phyloP scores from a whole-genome alignment of 1,140 invertebrate species.

The Tetragonula clypearis region DNA sequence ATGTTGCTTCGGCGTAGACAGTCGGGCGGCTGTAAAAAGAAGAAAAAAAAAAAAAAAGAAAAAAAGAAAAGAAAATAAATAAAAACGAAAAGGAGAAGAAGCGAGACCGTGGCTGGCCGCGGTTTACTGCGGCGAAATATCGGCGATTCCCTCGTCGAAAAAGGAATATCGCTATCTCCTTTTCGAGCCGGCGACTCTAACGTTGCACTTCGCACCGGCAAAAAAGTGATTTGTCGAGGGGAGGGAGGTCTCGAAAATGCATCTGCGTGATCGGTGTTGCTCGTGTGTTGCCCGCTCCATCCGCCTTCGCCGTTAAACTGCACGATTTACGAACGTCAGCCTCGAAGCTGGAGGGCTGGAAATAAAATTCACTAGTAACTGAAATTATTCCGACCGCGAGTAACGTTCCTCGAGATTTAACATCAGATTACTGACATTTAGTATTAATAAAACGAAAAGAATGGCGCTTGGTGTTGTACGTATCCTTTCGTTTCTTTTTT shows the following conservation, averaged over 20 bases:
- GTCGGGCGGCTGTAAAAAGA: constrained; percentile 19
- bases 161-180: not conserved
- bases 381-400: not conserved
- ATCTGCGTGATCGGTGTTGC: not conserved
- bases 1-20: constrained; percentile 54
- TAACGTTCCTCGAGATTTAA: not conserved
- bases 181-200: not conserved
- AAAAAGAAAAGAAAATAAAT: not conserved
- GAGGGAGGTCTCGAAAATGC: not conserved
- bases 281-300: not conserved
- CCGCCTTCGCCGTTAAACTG: not conserved
- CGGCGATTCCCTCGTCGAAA: constrained; percentile 34
- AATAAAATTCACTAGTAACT: constrained; percentile 21
- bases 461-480: not conserved
- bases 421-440: not conserved
- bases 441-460: not conserved
- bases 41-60: not conserved
- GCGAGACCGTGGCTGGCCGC: constrained; percentile 11
- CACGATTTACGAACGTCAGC: not conserved
- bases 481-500: not conserved
- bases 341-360: not conserved
- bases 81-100: not conserved
- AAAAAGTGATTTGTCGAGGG: not conserved
- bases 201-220: not conserved
- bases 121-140: constrained; percentile 55